These are phyloP conservation scores for Pavo muticus DNA, from an alignment of 2,113 vertebrate genomes.

Conservation along the genomic window DNA sequence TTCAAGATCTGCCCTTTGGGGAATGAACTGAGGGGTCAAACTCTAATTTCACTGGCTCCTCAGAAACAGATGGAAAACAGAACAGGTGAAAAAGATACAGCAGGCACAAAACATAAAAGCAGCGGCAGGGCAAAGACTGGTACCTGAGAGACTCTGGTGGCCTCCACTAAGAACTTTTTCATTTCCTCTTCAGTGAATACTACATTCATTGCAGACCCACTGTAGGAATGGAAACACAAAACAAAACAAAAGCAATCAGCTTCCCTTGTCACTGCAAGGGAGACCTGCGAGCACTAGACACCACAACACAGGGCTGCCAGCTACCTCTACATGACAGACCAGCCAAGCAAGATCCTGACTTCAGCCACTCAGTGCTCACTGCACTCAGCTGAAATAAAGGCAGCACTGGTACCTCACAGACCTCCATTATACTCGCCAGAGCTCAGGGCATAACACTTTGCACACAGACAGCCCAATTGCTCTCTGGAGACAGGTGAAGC, in stretches of 20 bases:
- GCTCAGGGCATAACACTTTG: no score
- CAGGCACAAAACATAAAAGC: not conserved
- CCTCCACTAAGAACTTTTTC: conserved; percentile 94
- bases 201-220: conserved; percentile 96
- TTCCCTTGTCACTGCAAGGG: not conserved
- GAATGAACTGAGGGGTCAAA: not conserved
- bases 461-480: no score
- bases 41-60: not conserved
- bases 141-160: conserved; percentile 95
- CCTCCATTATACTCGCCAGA: not conserved
- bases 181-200: conserved; percentile 91
- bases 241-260: conserved; percentile 12
- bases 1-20: not conserved
- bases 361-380: not conserved
- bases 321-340: not conserved
- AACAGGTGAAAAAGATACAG: not conserved
- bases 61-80: not conserved
- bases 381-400: not conserved
- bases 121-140: not conserved
- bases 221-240: conserved; percentile 52
- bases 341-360: not conserved
- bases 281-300: not conserved
- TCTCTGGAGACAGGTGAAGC: not conserved
- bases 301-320: not conserved
- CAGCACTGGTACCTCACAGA: not conserved